Conservation (phyloP, 2,797 vertebrate species). For the Epinephelus awoara region DNA sequence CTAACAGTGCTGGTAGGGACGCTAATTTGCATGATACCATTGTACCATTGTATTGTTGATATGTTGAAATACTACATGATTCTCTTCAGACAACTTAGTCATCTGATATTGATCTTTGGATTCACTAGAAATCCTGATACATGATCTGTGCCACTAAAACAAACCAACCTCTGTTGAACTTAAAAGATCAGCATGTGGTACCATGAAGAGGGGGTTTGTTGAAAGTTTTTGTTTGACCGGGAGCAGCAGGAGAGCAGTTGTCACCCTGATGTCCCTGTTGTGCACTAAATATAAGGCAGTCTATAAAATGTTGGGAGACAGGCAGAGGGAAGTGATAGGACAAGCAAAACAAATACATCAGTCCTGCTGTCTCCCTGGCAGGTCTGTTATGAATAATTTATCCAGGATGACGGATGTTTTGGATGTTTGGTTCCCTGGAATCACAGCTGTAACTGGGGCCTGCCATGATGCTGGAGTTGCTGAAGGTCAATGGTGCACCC, state of each 20-base stretch:
- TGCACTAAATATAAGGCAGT: conserved; percentile 69
- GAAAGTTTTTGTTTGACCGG: conserved; percentile 61
- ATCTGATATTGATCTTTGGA: neutral
- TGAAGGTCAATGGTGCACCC: conserved; percentile 66
- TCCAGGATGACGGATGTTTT: conserved; percentile 76
- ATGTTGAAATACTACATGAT: no score
- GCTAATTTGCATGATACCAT: no score
- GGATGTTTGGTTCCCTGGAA: conserved; percentile 62
- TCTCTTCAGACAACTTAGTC: no score
- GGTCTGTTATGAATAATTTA: conserved; percentile 80
- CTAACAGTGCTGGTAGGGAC: neutral
- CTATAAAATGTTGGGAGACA: conserved; percentile 62
- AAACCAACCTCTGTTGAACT: conserved; percentile 37
- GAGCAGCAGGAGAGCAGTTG: conserved; percentile 63
- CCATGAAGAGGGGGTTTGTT: conserved; percentile 24
- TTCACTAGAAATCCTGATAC: conserved; percentile 25
- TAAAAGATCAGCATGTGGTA: conserved; percentile 33
- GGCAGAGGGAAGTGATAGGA: conserved; percentile 71
- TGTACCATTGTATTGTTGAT: no score
- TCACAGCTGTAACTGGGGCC: conserved; percentile 69
- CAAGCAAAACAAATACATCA: conserved; percentile 79
- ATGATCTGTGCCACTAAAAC: conserved; percentile 10
- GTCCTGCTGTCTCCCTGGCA: conserved; percentile 72
- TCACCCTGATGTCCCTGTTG: conserved; percentile 63
- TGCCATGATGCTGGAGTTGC: conserved; percentile 51